Evolutionary conservation across 1,140 invertebrate genomes (phyloP), one percentile per base, ranked within the genome.

Genomic region (Diorhabda elongata): DNA sequence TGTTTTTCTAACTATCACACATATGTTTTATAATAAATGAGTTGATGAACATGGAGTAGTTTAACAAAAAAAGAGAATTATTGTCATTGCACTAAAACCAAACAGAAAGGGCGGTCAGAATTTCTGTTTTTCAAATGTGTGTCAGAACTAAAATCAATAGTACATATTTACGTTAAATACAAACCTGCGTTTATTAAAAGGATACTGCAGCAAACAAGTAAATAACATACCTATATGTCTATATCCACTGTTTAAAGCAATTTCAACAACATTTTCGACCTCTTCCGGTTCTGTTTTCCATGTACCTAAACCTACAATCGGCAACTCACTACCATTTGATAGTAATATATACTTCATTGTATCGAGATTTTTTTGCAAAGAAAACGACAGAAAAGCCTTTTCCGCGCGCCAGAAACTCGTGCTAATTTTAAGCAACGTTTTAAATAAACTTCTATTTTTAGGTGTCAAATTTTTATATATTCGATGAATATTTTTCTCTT

Each of bases 271-370:
- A 9, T 74, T 75, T 75, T 87, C 83, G 9, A 87, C 81, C 76
- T 87, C 86, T 73, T 87, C 82, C 3, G 83, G 75, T 73, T 83
- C 81, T n/a, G 85, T 82, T 81, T 86, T 84, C 87, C 87, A 89
- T 47, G 87, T 88, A 42, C 87, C 87, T 42, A 88, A 77, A 11
- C 87, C 87, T 4, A 89, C 81, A 61, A 83, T 79, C 3, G 87
- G 87, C 84, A 89, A 88, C 57, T 85, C 73, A 42, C 75, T 44
- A 8, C 68, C 67, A 52, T 70, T 74, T 6, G 59, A 68, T 45
- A 77, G 57, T 69, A 70, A 73, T 7, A 77, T 56, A 42, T 7
- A 70, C 59, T 73, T 76, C 72, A 76, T 77, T 57, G 58, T 74
- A 26, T n/a, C 9, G 61, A 43, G 43, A 42, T 62, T 52, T 65